phyloP scores from a whole-genome alignment of 2,797 vertebrate species.

The Poeciliopsis gracilis region DNA sequence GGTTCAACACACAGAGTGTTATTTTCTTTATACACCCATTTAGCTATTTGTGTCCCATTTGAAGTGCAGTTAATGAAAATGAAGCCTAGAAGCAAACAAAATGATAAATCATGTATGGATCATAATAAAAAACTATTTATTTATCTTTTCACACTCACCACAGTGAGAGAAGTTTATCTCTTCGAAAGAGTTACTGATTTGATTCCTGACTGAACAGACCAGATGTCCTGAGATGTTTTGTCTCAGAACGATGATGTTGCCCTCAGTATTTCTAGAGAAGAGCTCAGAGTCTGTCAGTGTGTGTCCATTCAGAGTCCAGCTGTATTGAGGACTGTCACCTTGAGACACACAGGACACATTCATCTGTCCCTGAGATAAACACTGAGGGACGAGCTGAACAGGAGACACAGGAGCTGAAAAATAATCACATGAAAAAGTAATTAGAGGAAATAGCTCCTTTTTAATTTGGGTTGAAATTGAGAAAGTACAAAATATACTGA shows the following conservation, averaged over 20 bases:
- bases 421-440: not conserved
- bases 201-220: slow-evolving; percentile 49
- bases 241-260: slow-evolving; percentile 49
- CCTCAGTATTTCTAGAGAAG: slow-evolving; percentile 15
- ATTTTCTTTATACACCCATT: slow-evolving; percentile 14
- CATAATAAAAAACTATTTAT: not conserved
- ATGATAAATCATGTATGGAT: not conserved
- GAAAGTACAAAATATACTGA: not conserved
- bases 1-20: slow-evolving; percentile 31
- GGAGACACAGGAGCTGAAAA: slow-evolving; percentile 26
- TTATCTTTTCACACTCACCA: slow-evolving; percentile 45
- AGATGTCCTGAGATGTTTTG: slow-evolving; percentile 29
- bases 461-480: not conserved
- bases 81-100: not conserved
- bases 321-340: slow-evolving; percentile 61
- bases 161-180: rapidly evolving
- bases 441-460: not conserved
- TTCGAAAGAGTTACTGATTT: rapidly evolving
- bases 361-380: slow-evolving; percentile 19
- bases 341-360: slow-evolving; percentile 51
- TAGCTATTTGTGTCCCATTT: not conserved
- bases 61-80: slow-evolving; percentile 7
- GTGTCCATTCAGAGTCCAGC: slow-evolving; percentile 62
- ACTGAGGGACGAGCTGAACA: slow-evolving; percentile 8
- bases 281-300: slow-evolving; percentile 44